Conservation (phyloP, 2,113 vertebrate genomes). For the Oxyruncus cristatus region DNA sequence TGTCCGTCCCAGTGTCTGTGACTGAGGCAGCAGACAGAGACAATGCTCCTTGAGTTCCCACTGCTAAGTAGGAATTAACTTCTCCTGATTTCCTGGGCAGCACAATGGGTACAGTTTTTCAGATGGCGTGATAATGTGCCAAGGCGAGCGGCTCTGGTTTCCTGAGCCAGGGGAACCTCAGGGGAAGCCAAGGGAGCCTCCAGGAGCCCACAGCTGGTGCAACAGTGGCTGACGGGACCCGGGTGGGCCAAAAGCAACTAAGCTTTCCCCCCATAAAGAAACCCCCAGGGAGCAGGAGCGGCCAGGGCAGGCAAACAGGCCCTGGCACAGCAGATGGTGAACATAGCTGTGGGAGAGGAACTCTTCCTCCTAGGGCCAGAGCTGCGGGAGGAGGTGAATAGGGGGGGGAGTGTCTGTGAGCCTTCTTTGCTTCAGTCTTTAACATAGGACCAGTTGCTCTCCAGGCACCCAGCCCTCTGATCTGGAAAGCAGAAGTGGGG, state of each 20-base stretch:
- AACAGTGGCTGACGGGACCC: background rate
- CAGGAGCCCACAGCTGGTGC: background rate
- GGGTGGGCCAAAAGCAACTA: background rate
- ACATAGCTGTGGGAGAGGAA: background rate
- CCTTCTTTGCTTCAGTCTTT: background rate
- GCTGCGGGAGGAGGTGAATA: background rate
- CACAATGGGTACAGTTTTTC: background rate
- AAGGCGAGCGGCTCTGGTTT: accelerated
- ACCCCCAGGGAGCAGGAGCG: background rate
- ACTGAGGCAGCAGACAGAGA: background rate
- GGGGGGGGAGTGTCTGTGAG: background rate
- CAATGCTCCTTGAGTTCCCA: background rate
- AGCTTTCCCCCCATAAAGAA: background rate
- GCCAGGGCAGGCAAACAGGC: background rate
- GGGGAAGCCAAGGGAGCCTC: background rate
- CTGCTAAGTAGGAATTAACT: background rate
- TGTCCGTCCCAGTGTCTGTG: background rate
- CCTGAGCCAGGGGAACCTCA: accelerated
- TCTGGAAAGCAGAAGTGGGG: background rate
- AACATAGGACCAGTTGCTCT: background rate
- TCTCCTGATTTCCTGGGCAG: background rate
- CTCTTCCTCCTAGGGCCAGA: background rate
- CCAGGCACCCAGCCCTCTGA: background rate
- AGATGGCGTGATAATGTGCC: background rate
- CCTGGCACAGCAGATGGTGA: background rate